A percentile compares a stretch with the other conserved stretches of the same genome.
Evolutionary conservation across 2,113 vertebrate species (phyloP).

Genomic region (Lagopus leucura): DNA sequence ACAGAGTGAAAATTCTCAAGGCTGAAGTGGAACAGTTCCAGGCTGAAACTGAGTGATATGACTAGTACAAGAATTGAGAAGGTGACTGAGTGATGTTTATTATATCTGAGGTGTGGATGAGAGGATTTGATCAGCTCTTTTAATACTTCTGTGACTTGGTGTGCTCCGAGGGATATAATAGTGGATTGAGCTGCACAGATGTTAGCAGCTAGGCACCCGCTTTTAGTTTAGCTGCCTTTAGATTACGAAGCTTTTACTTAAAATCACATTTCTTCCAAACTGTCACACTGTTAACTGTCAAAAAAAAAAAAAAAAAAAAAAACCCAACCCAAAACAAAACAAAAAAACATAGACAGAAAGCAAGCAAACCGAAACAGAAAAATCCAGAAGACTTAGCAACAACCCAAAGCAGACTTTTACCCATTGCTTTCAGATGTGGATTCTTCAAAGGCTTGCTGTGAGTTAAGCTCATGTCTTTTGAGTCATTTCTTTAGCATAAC

Average conservation of each 20-base stretch:
- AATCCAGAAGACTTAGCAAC: neutral
- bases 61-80: neutral
- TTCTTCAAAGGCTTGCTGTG: neutral
- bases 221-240: neutral
- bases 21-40: neutral
- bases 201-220: neutral
- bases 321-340: neutral
- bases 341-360: no score
- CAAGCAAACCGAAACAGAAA: no score
- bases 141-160: neutral
- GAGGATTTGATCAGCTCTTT: neutral
- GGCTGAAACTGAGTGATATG: neutral
- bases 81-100: neutral
- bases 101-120: neutral
- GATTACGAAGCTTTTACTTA: neutral
- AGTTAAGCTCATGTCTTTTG: neutral
- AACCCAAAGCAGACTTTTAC: neutral
- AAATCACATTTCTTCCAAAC: neutral
- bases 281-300: neutral
- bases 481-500: neutral
- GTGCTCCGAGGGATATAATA: neutral
- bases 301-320: neutral
- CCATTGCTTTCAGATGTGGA: neutral
- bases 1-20: neutral
- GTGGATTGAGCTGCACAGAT: neutral